Evolutionary conservation across 2,797 vertebrate species (phyloP).

Genomic region (Odontamblyopus rebecca): DNA sequence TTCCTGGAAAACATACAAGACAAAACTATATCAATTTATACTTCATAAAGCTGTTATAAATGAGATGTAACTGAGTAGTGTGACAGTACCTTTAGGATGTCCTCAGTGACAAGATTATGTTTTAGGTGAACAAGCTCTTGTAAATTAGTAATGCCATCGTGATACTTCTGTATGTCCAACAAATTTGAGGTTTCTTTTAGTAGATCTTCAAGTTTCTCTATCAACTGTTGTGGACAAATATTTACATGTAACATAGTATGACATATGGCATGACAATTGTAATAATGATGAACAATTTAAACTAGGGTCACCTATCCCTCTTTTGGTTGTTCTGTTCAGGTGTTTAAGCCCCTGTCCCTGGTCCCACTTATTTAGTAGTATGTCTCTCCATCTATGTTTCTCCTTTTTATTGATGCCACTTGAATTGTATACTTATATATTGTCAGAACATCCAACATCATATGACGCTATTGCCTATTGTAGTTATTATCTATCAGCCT

Average conservation of each 20-base stretch:
- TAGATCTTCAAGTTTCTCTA: slow-evolving; percentile 79
- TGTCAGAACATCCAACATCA: no score
- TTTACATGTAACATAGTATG: neutral
- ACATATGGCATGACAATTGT: no score
- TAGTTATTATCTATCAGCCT: no score
- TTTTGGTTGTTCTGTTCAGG: no score
- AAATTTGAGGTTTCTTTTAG: slow-evolving; percentile 68
- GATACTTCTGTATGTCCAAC: slow-evolving; percentile 61
- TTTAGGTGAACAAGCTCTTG: slow-evolving; percentile 81
- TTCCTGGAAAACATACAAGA: slow-evolving; percentile 49
- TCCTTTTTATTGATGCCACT: no score
- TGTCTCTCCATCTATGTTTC: no score
- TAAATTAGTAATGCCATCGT: slow-evolving; percentile 72
- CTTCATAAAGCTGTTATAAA: neutral
- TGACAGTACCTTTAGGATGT: slow-evolving; percentile 82
- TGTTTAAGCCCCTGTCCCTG: no score
- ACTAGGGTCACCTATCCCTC: no score
- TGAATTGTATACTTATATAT: no score
- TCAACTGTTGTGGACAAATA: slow-evolving; percentile 72
- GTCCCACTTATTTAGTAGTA: no score
- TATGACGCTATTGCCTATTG: no score
- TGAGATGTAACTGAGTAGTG: neutral
- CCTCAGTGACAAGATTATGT: slow-evolving; percentile 75
- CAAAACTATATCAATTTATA: neutral
- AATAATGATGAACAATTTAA: no score